Percentiles rank a stretch among this genome's conserved stretches.
These are phyloP conservation scores for Pandion haliaetus DNA, from an alignment of 2,113 vertebrate genomes.

Conservation along the genomic window DNA sequence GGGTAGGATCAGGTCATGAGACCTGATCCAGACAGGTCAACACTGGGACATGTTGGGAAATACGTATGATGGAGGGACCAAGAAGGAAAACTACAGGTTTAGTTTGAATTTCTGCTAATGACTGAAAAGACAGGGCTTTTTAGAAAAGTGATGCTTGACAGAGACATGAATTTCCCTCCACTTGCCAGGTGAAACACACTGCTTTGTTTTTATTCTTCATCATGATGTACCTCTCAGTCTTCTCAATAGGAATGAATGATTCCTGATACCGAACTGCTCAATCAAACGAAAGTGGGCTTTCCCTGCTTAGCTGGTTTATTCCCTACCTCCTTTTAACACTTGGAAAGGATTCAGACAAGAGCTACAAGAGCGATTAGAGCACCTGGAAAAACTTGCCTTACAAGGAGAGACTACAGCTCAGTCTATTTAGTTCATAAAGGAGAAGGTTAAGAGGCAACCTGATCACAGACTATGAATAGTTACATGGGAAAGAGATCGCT, in stretches of 20 bases:
- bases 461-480: slow-evolving; percentile 29
- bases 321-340: background rate
- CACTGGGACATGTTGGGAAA: background rate
- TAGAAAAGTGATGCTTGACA: background rate
- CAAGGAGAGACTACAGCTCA: slow-evolving; percentile 2
- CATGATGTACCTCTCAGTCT: background rate
- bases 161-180: background rate
- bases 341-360: slow-evolving; percentile 40
- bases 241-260: background rate
- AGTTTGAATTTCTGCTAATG: background rate
- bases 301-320: slow-evolving; percentile 7
- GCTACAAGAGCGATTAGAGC: background rate
- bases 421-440: slow-evolving; percentile 27
- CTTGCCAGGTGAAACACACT: background rate
- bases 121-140: background rate
- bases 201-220: background rate
- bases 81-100: background rate
- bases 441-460: slow-evolving; percentile 55
- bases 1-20: background rate
- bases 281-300: background rate
- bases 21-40: background rate
- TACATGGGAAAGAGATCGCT: background rate
- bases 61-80: background rate
- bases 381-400: slow-evolving; percentile 36
- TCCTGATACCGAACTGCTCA: background rate